Evolutionary conservation across 2,797 vertebrate species (phyloP).

Genomic region (Lophius americanus): DNA sequence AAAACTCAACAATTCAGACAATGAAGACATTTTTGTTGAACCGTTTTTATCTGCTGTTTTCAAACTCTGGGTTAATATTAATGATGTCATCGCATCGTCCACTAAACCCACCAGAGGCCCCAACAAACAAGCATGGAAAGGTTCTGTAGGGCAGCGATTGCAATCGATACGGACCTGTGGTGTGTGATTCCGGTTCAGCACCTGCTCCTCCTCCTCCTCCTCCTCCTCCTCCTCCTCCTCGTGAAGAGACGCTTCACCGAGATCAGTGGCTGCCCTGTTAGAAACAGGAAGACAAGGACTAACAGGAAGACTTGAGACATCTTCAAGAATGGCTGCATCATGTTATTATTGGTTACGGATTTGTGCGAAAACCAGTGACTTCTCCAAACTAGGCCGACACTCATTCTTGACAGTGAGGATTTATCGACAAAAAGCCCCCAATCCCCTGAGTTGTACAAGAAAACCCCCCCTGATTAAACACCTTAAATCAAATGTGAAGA

Average conservation of each 20-base stretch:
- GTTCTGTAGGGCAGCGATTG: slow-evolving; percentile 38
- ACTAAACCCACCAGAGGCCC: slow-evolving; percentile 54
- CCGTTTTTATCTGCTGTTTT: too few species aligned
- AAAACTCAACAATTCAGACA: too few species aligned
- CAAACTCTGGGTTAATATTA: too few species aligned
- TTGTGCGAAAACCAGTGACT: not conserved
- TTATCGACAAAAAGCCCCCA: too few species aligned
- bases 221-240: slow-evolving; percentile 32
- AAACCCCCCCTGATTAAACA: too few species aligned
- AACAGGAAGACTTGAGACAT: slow-evolving; percentile 18
- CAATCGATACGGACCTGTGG: slow-evolving; percentile 54
- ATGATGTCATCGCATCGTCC: slow-evolving; percentile 50
- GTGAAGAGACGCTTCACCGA: slow-evolving; percentile 54
- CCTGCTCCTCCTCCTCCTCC: slow-evolving; percentile 41
- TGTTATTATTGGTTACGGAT: not conserved
- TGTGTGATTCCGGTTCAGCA: slow-evolving; percentile 46
- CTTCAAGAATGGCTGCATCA: slow-evolving; percentile 11
- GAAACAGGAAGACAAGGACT: slow-evolving; percentile 23
- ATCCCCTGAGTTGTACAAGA: too few species aligned
- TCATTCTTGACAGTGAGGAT: too few species aligned
- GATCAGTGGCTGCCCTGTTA: slow-evolving; percentile 40
- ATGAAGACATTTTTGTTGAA: too few species aligned
- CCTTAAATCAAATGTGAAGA: too few species aligned
- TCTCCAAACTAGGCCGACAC: not conserved
- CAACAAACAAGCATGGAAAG: slow-evolving; percentile 61